Evolutionary conservation across 2,113 vertebrate genomes (phyloP), one percentile per base, ranked within the genome.

Genomic region (Halichoeres trimaculatus): DNA sequence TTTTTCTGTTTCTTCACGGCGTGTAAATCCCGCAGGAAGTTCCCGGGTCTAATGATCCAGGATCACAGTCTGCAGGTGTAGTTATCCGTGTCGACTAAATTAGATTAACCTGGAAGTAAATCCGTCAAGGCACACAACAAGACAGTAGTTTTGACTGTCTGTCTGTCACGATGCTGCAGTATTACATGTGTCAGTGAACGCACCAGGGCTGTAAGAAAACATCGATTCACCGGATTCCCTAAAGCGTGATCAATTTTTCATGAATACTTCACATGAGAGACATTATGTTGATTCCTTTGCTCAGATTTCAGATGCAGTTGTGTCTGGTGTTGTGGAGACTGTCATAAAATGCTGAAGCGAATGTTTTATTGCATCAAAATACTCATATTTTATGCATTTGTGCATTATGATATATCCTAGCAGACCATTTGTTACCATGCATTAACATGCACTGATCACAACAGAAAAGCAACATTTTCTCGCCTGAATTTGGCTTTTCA

Each of bases 11-110:
- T 45, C 35, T 58, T 50, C 14, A 10, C 16, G 60, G 16, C 50
- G 14, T 43, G 45, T 23, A 47, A 19, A 36, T 1, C n/a, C 17
- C 19, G 7, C 50, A 14, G 24, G 24, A 34, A 1, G 73, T 40
- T 62, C n/a, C 38, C 26, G 10, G 11, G 9, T 56, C 23, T 22
- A 35, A 10, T 4, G 24, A 62, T 20, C 60, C 22, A 4, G 16
- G 43, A 78, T 86, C 58, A 40, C 66, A 38, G 6, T 55, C 41
- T 65, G 12, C 52, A 77, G 66, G 63, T 84, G 77, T 78, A 22
- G 48, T 76, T 38, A 77, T 62, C 60, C 51, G 8, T 70, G 36
- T 58, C 3, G 13, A 35, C 19, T 62, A 56, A 61, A 80, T 82
- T 48, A 78, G 72, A 89, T 85, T 54, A 84, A 38, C 4, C 23